Evolutionary conservation across 2,797 vertebrate species (phyloP).

Genomic region (Neopelma chrysocephalum): DNA sequence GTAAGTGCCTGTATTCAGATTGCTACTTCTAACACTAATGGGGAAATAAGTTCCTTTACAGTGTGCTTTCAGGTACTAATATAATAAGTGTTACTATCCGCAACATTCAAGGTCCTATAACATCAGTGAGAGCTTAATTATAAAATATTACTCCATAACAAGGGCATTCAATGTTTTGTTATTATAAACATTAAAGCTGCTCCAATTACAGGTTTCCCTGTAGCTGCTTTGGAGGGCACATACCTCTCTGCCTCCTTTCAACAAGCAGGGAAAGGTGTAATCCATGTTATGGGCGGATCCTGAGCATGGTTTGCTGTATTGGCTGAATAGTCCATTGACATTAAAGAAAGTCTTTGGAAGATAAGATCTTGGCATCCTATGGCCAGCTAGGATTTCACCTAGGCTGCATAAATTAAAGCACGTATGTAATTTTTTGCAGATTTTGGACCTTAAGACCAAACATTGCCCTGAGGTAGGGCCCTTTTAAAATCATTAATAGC

Average conservation of each 20-base stretch:
- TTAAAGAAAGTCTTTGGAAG: background rate
- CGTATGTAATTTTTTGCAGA: background rate
- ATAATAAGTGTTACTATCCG: background rate
- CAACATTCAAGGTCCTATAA: background rate
- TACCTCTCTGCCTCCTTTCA: background rate
- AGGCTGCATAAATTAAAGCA: background rate
- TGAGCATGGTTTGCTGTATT: rapidly evolving
- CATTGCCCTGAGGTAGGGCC: background rate
- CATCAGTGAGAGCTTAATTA: constrained; percentile 8
- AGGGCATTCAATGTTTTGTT: background rate
- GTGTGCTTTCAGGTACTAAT: background rate
- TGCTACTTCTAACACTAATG: constrained; percentile 2
- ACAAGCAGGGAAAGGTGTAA: background rate
- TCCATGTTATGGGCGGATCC: background rate
- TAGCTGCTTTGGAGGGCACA: background rate
- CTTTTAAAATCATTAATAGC: background rate
- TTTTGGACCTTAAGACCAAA: background rate
- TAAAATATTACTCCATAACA: background rate
- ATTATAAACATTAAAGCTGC: background rate
- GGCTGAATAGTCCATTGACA: background rate
- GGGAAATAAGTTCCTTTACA: background rate
- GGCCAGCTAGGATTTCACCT: constrained; percentile 7
- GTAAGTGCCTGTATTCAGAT: background rate
- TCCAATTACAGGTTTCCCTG: background rate
- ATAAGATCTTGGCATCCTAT: background rate